Conservation (phyloP, 2,113 vertebrate species). For the Condylura cristata region DNA sequence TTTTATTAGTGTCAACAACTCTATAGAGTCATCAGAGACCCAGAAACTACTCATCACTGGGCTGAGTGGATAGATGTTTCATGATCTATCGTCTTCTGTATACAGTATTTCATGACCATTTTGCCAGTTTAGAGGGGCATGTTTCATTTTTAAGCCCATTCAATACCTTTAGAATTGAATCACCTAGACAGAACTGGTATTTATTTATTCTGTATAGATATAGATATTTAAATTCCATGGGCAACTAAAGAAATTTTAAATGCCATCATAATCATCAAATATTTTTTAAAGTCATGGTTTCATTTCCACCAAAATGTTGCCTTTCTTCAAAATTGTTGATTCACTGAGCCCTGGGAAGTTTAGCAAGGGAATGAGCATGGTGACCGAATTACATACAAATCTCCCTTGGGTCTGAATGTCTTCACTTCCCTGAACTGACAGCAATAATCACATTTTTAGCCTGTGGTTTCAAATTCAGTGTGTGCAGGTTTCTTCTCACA, state of each 20-base stretch:
- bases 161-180: slow-evolving; percentile 31
- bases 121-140: neutral
- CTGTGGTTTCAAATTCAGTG: slow-evolving; percentile 55
- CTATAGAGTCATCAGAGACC: neutral
- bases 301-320: slow-evolving; percentile 14
- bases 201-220: neutral
- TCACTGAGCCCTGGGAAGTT: neutral
- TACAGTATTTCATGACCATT: neutral
- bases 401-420: neutral
- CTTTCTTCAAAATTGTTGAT: slow-evolving; percentile 35
- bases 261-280: neutral
- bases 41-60: neutral
- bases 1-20: slow-evolving; percentile 27
- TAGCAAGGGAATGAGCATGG: neutral
- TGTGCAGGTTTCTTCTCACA: slow-evolving; percentile 28
- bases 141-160: slow-evolving; percentile 38
- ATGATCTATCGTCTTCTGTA: neutral
- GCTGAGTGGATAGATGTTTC: neutral
- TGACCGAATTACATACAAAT: slow-evolving; percentile 38
- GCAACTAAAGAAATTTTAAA: neutral
- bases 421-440: slow-evolving; percentile 53
- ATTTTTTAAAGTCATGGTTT: neutral
- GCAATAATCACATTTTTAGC: neutral
- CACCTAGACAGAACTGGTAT: neutral
- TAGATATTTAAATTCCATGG: slow-evolving; percentile 24